These are phyloP conservation scores for Trachurus trachurus DNA, from an alignment of 2,797 vertebrate species.

Conservation along the genomic window DNA sequence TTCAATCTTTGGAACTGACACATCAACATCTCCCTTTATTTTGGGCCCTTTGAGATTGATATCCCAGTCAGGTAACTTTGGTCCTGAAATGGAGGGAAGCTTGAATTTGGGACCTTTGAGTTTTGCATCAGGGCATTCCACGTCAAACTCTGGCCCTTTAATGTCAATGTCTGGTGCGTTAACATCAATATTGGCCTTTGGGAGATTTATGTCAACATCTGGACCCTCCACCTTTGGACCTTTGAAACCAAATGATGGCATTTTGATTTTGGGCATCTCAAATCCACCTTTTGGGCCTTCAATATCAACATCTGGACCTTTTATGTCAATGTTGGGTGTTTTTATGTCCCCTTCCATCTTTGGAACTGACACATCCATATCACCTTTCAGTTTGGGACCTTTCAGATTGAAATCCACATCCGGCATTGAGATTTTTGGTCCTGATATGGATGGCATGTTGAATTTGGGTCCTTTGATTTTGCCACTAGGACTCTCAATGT, in stretches of 20 bases:
- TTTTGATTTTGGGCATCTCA: no score
- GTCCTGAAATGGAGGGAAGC: neutral
- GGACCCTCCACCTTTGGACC: no score
- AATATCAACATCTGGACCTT: slow-evolving; percentile 32
- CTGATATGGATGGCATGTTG: slow-evolving; percentile 72
- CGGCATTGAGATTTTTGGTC: slow-evolving; percentile 43
- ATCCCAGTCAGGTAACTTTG: neutral
- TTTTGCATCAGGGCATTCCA: neutral
- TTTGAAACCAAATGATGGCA: no score
- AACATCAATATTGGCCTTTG: neutral
- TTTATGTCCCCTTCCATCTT: slow-evolving; percentile 38
- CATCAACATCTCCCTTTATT: neutral
- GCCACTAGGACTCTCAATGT: slow-evolving; percentile 33
- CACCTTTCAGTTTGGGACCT: slow-evolving; percentile 75
- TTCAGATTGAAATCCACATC: slow-evolving; percentile 37
- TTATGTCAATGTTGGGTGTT: slow-evolving; percentile 32
- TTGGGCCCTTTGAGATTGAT: neutral
- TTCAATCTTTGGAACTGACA: neutral
- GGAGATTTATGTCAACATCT: neutral
- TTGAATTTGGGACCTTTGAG: neutral
- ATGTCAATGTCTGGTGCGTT: neutral
- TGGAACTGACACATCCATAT: slow-evolving; percentile 54
- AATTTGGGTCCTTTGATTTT: slow-evolving; percentile 84
- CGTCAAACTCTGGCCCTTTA: neutral
- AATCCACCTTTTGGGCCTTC: slow-evolving; percentile 1